Percentiles rank a stretch among this genome's conserved stretches.
Conservation (phyloP, 2,888 invertebrate species). For the Leptinotarsa tumamoca region DNA sequence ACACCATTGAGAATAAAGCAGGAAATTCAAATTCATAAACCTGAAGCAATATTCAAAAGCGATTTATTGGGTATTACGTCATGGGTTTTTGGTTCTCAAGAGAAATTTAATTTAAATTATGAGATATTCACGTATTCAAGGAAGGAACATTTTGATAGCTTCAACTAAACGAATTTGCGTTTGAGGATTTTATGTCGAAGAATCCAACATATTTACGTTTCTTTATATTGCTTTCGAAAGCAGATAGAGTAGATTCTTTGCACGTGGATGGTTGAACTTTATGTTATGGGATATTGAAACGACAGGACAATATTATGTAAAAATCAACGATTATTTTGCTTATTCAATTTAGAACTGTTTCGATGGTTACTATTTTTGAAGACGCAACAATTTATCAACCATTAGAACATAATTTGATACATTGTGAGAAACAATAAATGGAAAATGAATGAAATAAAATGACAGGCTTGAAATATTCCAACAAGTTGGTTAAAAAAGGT, state of each 20-base stretch:
- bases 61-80: slow-evolving; percentile 20
- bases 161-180: slow-evolving; percentile 6
- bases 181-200: slow-evolving; percentile 5
- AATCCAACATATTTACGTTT: neutral
- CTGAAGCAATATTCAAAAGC: slow-evolving; percentile 11
- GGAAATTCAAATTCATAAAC: slow-evolving; percentile 28
- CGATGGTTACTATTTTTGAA: no score
- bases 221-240: neutral
- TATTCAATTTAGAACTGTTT: no score
- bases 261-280: no score
- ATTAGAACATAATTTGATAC: no score
- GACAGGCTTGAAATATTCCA: no score
- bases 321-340: no score
- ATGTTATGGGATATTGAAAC: no score
- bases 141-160: slow-evolving; percentile 19
- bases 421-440: no score
- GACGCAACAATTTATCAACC: no score
- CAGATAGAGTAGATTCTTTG: neutral
- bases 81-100: slow-evolving; percentile 23
- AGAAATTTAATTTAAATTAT: slow-evolving; percentile 15
- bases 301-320: no score
- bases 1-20: slow-evolving; percentile 21
- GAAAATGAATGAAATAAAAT: no score
- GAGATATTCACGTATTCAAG: slow-evolving; percentile 21
- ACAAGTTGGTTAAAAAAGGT: no score